Percentiles rank a stretch among this genome's conserved stretches.
Conservation (phyloP, 2,113 vertebrate genomes). For the Rhabdomys dilectus region DNA sequence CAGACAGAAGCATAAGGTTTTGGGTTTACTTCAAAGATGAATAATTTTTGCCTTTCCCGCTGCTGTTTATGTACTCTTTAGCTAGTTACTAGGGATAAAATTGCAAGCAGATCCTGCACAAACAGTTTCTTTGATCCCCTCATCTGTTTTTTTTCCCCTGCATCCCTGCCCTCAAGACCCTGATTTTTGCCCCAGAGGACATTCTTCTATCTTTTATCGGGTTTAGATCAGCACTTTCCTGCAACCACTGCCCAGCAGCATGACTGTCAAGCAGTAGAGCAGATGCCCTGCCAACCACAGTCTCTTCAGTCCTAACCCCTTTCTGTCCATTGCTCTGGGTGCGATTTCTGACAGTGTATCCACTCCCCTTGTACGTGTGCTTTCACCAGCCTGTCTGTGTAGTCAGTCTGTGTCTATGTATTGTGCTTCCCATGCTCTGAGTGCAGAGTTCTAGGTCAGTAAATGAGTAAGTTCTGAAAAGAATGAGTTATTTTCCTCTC, state of each 20-base stretch:
- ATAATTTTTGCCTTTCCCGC: neutral
- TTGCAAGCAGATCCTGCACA: neutral
- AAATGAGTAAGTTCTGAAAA: neutral
- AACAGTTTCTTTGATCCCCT: neutral
- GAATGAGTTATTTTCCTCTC: neutral
- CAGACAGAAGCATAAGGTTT: neutral
- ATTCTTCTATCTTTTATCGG: neutral
- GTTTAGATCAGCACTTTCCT: neutral
- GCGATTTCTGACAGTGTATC: neutral
- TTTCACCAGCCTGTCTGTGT: neutral
- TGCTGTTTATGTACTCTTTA: neutral
- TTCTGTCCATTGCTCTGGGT: neutral
- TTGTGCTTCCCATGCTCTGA: neutral
- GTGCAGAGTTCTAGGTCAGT: neutral
- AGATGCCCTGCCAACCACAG: neutral
- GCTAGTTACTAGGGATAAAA: neutral
- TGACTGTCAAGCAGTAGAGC: neutral
- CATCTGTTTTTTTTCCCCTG: neutral
- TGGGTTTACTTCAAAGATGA: neutral
- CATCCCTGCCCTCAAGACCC: neutral
- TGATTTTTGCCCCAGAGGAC: neutral
- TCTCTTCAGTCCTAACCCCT: neutral
- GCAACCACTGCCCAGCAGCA: too few species aligned
- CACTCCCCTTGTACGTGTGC: neutral
- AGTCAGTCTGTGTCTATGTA: neutral